phyloP scores from a whole-genome alignment of 2,797 vertebrate species.

The Staurois parvus region DNA sequence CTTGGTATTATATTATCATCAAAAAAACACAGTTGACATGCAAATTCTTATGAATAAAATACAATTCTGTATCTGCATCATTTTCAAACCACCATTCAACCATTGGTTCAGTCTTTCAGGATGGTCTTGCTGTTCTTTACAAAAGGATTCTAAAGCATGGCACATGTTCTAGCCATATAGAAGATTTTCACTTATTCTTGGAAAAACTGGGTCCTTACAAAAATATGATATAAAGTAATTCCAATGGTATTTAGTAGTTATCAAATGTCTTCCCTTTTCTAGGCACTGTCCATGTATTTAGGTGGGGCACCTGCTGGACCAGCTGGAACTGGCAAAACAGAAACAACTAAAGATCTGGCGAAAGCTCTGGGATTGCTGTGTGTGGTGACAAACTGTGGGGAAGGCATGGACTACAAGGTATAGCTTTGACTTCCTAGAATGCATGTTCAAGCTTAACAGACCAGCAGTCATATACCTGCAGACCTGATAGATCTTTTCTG shows the following conservation, averaged over 20 bases:
- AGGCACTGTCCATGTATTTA: slow-evolving; percentile 99
- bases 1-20: too few species aligned
- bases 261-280: neutral
- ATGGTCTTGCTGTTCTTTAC: too few species aligned
- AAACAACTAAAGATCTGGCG: slow-evolving; percentile 96
- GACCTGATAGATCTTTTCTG: too few species aligned
- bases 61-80: too few species aligned
- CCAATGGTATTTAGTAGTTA: neutral
- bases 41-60: too few species aligned
- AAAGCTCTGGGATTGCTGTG: slow-evolving; percentile 95
- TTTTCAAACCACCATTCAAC: too few species aligned
- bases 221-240: neutral
- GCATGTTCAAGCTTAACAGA: neutral
- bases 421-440: slow-evolving; percentile 52
- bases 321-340: slow-evolving; percentile 95
- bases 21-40: too few species aligned
- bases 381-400: slow-evolving; percentile 96
- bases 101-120: too few species aligned
- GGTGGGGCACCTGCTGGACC: slow-evolving; percentile 95
- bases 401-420: slow-evolving; percentile 98
- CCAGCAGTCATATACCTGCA: too few species aligned
- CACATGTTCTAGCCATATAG: too few species aligned
- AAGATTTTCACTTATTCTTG: too few species aligned
- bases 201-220: neutral
- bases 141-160: too few species aligned